These are phyloP conservation scores for Hemibagrus wyckioides DNA, from an alignment of 2,113 vertebrate genomes.

Conservation along the genomic window DNA sequence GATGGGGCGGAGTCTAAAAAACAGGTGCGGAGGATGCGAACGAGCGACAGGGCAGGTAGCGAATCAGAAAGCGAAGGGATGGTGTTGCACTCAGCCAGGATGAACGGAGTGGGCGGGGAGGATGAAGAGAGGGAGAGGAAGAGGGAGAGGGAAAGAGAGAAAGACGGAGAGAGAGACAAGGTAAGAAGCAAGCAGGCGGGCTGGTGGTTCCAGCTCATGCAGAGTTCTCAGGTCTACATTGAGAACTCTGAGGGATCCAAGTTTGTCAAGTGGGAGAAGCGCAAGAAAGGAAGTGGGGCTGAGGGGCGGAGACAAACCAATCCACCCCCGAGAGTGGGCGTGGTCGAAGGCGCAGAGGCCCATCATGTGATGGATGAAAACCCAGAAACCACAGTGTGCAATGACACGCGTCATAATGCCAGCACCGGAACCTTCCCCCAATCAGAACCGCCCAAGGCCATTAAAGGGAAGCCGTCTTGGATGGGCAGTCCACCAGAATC, in stretches of 20 bases:
- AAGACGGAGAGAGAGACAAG: constrained; percentile 54
- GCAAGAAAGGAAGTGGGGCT: constrained; percentile 73
- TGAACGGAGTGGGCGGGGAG: constrained; percentile 36
- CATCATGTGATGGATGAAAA: constrained; percentile 67
- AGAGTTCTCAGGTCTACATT: constrained; percentile 97
- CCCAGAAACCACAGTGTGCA: constrained; percentile 23
- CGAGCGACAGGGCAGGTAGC: background rate
- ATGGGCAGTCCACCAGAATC: constrained; percentile 96
- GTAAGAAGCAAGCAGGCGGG: constrained; percentile 80
- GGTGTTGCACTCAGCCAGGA: constrained; percentile 14
- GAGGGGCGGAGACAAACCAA: constrained; percentile 62
- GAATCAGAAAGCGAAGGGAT: constrained; percentile 19
- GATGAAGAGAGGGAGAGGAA: constrained; percentile 57
- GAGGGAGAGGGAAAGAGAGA: constrained; percentile 50
- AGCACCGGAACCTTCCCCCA: constrained; percentile 3
- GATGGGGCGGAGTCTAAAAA: constrained; percentile 47
- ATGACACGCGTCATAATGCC: background rate
- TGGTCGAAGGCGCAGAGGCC: constrained; percentile 92
- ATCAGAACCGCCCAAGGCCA: constrained; percentile 45
- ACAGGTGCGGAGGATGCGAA: constrained; percentile 2
- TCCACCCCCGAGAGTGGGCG: constrained; percentile 85
- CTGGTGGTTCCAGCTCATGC: constrained; percentile 99
- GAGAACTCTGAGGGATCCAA: constrained; percentile 83
- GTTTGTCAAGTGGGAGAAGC: constrained; percentile 78
- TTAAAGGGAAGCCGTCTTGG: constrained; percentile 81